These are phyloP conservation scores for Mycetomoellerius zeteki DNA, from an alignment of 1,140 invertebrate genomes.

Conservation along the genomic window DNA sequence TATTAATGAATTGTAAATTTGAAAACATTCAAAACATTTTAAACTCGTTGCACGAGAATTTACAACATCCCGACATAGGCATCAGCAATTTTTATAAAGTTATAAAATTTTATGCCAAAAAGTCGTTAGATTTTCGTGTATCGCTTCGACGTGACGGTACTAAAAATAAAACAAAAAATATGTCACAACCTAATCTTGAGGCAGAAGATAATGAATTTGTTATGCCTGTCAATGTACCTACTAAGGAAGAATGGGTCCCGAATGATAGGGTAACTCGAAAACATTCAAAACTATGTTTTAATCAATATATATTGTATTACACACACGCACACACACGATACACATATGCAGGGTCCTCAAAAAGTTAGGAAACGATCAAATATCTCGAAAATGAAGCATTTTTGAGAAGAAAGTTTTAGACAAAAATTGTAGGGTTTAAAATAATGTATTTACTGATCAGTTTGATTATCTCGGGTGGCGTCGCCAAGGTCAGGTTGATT, in stretches of 20 bases:
- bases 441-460: too few species aligned
- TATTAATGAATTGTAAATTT: constrained; percentile 92
- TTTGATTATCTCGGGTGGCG: too few species aligned
- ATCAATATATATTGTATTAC: too few species aligned
- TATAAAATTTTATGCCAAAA: constrained; percentile 91
- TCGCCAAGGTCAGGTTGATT: too few species aligned
- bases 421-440: too few species aligned
- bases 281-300: background rate
- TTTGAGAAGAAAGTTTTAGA: too few species aligned
- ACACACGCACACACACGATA: too few species aligned
- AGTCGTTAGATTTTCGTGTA: constrained; percentile 91
- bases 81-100: constrained; percentile 89
- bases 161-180: constrained; percentile 84
- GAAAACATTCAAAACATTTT: constrained; percentile 89
- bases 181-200: constrained; percentile 86
- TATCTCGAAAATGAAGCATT: too few species aligned
- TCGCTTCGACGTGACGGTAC: constrained; percentile 83
- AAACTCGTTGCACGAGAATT: constrained; percentile 73
- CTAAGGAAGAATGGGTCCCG: constrained; percentile 90
- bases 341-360: too few species aligned
- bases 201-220: constrained; percentile 88
- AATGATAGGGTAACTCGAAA: constrained; percentile 88
- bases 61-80: constrained; percentile 79
- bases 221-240: constrained; percentile 90
- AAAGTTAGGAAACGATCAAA: too few species aligned